These are phyloP conservation scores for Brachionus koreanus DNA, from an alignment of 1,140 invertebrate genomes.

Conservation along the genomic window DNA sequence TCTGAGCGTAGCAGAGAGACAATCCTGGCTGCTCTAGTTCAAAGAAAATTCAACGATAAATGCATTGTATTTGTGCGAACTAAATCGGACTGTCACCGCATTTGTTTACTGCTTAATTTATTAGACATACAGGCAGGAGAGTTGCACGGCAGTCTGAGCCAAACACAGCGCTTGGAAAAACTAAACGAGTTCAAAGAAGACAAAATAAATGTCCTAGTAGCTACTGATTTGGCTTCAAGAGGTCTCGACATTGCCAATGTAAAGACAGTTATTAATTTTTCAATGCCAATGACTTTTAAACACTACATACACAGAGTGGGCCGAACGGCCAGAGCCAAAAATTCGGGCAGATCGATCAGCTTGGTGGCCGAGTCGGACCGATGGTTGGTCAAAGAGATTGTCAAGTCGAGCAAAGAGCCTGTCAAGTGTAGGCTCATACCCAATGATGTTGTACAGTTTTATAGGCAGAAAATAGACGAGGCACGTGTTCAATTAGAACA, in stretches of 20 bases:
- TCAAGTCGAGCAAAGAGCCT: constrained; percentile 28
- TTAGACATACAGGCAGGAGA: constrained; percentile 81
- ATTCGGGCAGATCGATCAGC: constrained; percentile 51
- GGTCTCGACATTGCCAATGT: constrained; percentile 93
- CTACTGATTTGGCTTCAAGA: constrained; percentile 91
- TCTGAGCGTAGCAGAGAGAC: constrained; percentile 84
- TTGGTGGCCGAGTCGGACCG: constrained; percentile 20
- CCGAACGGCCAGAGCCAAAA: constrained; percentile 85
- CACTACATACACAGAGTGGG: constrained; percentile 94
- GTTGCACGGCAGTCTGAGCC: constrained; percentile 88
- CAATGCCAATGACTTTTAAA: constrained; percentile 84
- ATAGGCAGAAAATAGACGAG: constrained; percentile 17
- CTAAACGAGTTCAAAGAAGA: constrained; percentile 83
- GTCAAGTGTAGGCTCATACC: constrained; percentile 40
- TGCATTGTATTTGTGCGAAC: constrained; percentile 93
- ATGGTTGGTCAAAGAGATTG: constrained; percentile 36
- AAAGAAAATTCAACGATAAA: constrained; percentile 84
- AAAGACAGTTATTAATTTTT: constrained; percentile 90
- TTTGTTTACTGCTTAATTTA: constrained; percentile 83
- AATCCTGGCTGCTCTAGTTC: constrained; percentile 77
- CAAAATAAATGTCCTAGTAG: constrained; percentile 81
- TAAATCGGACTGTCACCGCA: constrained; percentile 83
- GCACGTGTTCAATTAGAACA: neutral
- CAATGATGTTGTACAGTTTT: constrained; percentile 11
- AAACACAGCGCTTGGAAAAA: constrained; percentile 80